phyloP scores from a whole-genome alignment of 2,888 invertebrate species.

The Hemaris fuciformis region DNA sequence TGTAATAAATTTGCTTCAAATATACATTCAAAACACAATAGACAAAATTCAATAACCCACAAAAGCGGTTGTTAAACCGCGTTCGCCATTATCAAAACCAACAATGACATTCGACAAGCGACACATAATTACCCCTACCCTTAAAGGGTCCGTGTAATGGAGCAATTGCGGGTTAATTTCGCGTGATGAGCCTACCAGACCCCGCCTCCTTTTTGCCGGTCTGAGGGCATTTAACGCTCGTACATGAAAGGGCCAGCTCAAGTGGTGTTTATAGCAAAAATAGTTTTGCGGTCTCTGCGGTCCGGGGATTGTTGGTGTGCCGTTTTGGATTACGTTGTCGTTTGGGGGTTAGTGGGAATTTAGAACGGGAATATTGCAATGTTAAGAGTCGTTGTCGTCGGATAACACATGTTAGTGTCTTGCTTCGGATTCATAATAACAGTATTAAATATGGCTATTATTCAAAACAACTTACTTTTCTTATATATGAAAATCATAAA shows the following conservation, averaged over 20 bases:
- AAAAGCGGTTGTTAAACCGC: conserved; percentile 12
- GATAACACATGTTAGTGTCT: neutral
- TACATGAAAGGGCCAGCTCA: conserved; percentile 15
- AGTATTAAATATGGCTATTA: too few relatives aligned
- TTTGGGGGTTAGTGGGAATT: conserved; percentile 6
- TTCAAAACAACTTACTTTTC: too few relatives aligned
- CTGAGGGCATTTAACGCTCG: conserved; percentile 21
- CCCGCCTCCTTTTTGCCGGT: conserved; percentile 33
- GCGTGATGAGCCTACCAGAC: conserved; percentile 29
- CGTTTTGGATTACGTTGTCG: conserved; percentile 6
- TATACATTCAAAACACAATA: neutral
- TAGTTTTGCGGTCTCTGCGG: conserved; percentile 16
- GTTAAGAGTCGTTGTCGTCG: neutral
- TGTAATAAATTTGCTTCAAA: neutral
- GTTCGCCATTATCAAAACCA: conserved; percentile 19
- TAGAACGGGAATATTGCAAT: neutral
- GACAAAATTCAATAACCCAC: conserved; percentile 15
- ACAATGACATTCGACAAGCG: conserved; percentile 56
- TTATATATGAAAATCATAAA: too few relatives aligned
- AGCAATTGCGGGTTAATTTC: conserved; percentile 64
- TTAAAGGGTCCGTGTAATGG: conserved; percentile 59
- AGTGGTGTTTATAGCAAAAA: conserved; percentile 22
- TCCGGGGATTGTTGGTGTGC: conserved; percentile 10
- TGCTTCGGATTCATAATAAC: too few relatives aligned
- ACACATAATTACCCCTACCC: conserved; percentile 51